Conservation (phyloP, 2,797 vertebrate genomes). For the Vultur gryphus region DNA sequence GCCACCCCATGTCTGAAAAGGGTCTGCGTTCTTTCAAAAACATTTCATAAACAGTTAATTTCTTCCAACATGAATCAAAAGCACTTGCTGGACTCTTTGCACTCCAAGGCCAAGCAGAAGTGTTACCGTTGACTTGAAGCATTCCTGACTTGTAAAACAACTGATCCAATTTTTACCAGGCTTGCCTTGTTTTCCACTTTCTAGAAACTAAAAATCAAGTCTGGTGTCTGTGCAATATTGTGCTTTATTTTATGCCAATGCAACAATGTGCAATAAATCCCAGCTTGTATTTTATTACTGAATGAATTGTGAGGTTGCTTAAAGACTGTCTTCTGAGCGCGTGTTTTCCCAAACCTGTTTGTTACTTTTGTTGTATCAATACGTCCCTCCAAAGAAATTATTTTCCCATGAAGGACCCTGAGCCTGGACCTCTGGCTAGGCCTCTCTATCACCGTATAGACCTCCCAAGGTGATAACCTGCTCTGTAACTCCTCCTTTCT, state of each 20-base stretch:
- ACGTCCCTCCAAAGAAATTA: not conserved
- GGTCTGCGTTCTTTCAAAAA: slow-evolving; percentile 8
- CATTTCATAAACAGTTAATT: not conserved
- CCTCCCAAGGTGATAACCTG: not conserved
- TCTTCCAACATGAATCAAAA: not conserved
- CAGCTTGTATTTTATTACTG: not conserved
- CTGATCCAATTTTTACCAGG: not conserved
- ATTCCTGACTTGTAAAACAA: not conserved
- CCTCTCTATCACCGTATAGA: accelerated
- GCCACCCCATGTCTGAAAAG: not conserved
- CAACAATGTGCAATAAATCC: not conserved
- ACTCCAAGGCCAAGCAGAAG: not conserved
- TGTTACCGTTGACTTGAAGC: not conserved
- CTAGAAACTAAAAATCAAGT: not conserved
- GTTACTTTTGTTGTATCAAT: not conserved
- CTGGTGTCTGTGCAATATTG: not conserved
- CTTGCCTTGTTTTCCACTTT: not conserved
- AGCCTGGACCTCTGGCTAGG: not conserved
- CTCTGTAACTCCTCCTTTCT: not conserved
- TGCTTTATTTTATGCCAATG: not conserved
- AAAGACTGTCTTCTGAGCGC: not conserved
- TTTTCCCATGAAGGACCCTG: not conserved
- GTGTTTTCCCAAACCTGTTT: not conserved
- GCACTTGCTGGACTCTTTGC: not conserved
- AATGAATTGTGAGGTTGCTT: not conserved